Evolutionary conservation across 2,797 vertebrate species (phyloP), one percentile per base, ranked within the genome.

Genomic region (Hybognathus amarus): DNA sequence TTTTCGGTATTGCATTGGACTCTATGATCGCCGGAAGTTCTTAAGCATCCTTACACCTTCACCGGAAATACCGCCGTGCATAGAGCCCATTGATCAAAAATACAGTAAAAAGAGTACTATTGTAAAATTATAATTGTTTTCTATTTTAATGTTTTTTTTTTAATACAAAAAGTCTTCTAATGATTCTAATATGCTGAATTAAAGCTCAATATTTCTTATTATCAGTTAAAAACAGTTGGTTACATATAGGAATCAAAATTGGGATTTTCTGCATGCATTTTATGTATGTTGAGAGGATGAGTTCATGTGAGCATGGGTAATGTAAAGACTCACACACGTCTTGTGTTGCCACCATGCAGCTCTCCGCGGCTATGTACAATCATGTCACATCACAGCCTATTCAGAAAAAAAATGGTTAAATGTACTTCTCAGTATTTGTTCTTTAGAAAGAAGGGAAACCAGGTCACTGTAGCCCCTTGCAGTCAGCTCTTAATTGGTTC

Each of bases 241-340:
- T 24, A 24, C 11, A 61, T 15, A 27, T 61, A 13, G 5, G 11
- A 24, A 59, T 59, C 1, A 5, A 54, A 1, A 5, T 12, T 59
- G 1, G 5, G 0, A 6, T 12, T 59, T 59, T 27, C n/a, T 61
- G n/a, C n/a, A n/a, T n/a, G 30, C 30, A 33, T 36, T 36, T 36
- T 5, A 56, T 15, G 33, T 11, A 56, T 54, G 50, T 22, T 2
- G 10, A 12, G 67, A 27, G 50, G 17, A 56, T 77, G 50, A 82
- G 81, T 68, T 84, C 24, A 63, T 36, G 85, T 69, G 80, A 85
- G 81, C 83, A 27, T 85, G 67, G n/a, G 56, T 88, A 87, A 85
- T 85, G 52, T 74, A 88, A 86, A 83, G 50, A 36, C 64, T 30
- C 10, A 4, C 30, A 76, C 45, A 76, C 81, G 52, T 79, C 54